These are phyloP conservation scores for Eupsilia transversa DNA, from an alignment of 2,888 invertebrate species.

Conservation along the genomic window DNA sequence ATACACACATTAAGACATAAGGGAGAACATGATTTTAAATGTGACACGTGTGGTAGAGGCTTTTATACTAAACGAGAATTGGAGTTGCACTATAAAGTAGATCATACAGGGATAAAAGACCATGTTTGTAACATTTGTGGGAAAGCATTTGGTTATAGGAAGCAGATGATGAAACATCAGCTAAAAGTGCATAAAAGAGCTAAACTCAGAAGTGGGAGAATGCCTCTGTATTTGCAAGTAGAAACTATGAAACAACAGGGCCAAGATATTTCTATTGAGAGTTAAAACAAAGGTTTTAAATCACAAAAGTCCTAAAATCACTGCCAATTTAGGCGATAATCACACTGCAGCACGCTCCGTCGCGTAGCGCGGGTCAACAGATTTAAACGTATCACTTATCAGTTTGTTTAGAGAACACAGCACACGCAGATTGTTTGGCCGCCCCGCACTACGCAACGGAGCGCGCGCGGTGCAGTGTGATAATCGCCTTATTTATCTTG, in stretches of 20 bases:
- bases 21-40: conserved; percentile 79
- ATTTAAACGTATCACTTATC: no score
- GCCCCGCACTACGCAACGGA: no score
- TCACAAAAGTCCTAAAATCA: background rate
- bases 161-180: conserved; percentile 88
- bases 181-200: conserved; percentile 84
- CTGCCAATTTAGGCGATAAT: background rate
- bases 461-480: no score
- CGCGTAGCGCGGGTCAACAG: no score
- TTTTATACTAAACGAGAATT: conserved; percentile 81
- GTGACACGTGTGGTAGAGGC: conserved; percentile 82
- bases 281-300: conserved; percentile 6
- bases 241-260: conserved; percentile 74
- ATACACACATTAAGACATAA: conserved; percentile 82
- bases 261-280: conserved; percentile 58
- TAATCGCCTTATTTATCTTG: no score
- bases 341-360: no score
- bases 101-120: conserved; percentile 84
- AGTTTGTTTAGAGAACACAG: no score
- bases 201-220: conserved; percentile 81
- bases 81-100: conserved; percentile 84
- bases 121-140: conserved; percentile 84
- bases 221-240: conserved; percentile 83
- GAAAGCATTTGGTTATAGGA: conserved; percentile 85
- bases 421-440: no score